phyloP scores from a whole-genome alignment of 30 jellyfish, hydroid and myxozoan genomes.

The Aurelia aurita complex sp. Pacific region DNA sequence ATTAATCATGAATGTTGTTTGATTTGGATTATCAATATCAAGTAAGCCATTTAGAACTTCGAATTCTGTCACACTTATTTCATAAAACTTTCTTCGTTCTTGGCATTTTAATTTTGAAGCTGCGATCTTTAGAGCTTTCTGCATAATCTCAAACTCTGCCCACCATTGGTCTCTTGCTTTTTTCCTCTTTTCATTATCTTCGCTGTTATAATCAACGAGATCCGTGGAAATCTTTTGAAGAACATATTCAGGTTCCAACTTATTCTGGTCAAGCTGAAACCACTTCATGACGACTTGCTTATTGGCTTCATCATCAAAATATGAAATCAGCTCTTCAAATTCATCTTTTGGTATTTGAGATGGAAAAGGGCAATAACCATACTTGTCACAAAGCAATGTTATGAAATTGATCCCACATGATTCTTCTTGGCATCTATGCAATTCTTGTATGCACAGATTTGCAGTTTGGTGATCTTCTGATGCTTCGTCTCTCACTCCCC shows the following conservation, averaged over 20 bases:
- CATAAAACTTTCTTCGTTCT: slow-evolving; percentile 33
- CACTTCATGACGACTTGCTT: slow-evolving; percentile 7
- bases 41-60: slow-evolving; percentile 34
- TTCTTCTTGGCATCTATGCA: slow-evolving; percentile 45
- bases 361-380: slow-evolving; percentile 54
- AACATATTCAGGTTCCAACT: slow-evolving; percentile 1
- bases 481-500: slow-evolving; percentile 63
- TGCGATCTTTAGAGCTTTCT: slow-evolving; percentile 26
- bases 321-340: slow-evolving; percentile 16
- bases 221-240: slow-evolving; percentile 31
- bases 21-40: slow-evolving; percentile 9
- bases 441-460: slow-evolving; percentile 28
- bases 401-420: slow-evolving; percentile 42
- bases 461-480: slow-evolving; percentile 59
- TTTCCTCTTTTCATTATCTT: slow-evolving; percentile 25
- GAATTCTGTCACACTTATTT: slow-evolving; percentile 36
- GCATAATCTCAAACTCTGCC: slow-evolving; percentile 40
- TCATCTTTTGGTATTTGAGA: slow-evolving; percentile 22
- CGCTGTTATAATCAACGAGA: slow-evolving; percentile 17
- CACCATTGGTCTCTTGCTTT: slow-evolving; percentile 43
- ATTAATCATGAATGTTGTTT: slow-evolving; percentile 10
- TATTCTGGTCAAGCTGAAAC: slow-evolving; percentile 32
- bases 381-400: slow-evolving; percentile 36
- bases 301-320: background rate
- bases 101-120: background rate